Base-by-base conservation (phyloP, 2,888 invertebrate genomes). In the Uropetala carovei region DNA sequence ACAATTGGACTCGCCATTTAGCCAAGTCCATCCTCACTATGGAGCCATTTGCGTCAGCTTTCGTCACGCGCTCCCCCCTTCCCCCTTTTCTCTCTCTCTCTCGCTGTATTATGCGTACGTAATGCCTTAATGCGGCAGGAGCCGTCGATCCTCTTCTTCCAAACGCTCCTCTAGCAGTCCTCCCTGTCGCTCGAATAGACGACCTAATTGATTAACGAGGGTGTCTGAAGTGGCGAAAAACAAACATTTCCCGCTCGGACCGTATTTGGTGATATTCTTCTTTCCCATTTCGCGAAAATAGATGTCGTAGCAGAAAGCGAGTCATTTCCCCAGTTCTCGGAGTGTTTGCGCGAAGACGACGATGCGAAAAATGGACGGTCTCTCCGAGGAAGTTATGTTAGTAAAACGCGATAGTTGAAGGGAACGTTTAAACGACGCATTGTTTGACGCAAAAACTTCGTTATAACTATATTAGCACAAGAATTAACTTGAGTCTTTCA, bases 1-100 rank as follows among this genome's bases (percentile, higher is more conserved):
- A 75, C 75, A 75, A 75, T 75, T 27, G 27, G 75, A 27, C 10
- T 75, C 75, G 22, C 68, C 75, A 75, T 75, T 75, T 75, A 75
- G n/a, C 68, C 68, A 68, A 68, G 75, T 75, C 75, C 75, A 75
- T 75, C 75, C 27, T 75, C n/a, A 68, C n/a, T n/a, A n/a, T 18
- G 68, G 68, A 68, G 18, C n/a, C 68, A n/a, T 68, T 68, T 68
- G n/a, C 68, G 68, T 68, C 68, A 68, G n/a, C 75, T 27, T 75
- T 27, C 75, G 27, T 75, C 75, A 27, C 75, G 75, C 75, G 8
- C 22, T n/a, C n/a, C n/a, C n/a, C n/a, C n/a, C n/a, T n/a, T n/a
- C n/a, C 75, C 75, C 2, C 60, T 16, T 60, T 3, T 27, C 75
- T 16, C 60, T 2, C 7, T 13, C 75, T 13, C 18, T 27, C 75